Evolutionary conservation across 64 coral and sea anemone species (phyloP).

Genomic region (Stylophora pistillata): DNA sequence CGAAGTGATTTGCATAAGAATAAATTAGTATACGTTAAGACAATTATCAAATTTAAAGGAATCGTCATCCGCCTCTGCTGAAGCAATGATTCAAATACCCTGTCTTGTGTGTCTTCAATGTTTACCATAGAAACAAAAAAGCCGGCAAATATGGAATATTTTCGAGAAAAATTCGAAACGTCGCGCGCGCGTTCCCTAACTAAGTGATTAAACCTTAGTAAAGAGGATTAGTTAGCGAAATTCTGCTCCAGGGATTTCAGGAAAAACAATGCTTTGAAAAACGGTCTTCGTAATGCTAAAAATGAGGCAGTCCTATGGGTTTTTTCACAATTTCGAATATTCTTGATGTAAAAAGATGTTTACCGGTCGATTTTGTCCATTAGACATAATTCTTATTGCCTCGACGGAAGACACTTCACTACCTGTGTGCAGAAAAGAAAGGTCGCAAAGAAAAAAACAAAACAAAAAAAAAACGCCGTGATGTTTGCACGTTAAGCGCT

Average conservation of each 20-base stretch:
- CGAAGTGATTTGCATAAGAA: slow-evolving; percentile 39
- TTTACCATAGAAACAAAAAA: slow-evolving; percentile 2
- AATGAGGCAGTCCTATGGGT: not conserved
- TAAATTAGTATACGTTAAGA: slow-evolving; percentile 16
- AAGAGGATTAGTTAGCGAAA: not conserved
- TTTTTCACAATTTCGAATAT: not conserved
- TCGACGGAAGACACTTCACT: not conserved
- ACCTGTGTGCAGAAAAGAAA: not conserved
- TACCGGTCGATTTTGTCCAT: not conserved
- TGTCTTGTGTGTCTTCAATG: not conserved
- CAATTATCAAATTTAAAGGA: slow-evolving; percentile 12
- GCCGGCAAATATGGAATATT: not conserved
- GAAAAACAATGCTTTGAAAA: not conserved
- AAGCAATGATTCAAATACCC: slow-evolving; percentile 27
- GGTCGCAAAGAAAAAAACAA: too few species aligned
- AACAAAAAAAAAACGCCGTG: not conserved
- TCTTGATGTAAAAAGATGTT: not conserved
- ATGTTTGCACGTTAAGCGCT: not conserved
- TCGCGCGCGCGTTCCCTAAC: not conserved
- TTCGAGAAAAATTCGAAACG: not conserved
- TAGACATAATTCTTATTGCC: not conserved
- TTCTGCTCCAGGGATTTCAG: not conserved
- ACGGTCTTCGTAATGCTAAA: not conserved
- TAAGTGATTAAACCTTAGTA: not conserved
- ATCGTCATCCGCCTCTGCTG: slow-evolving; percentile 43